Conservation (phyloP, 2,888 invertebrate genomes). For the Anthophora plumipes region DNA sequence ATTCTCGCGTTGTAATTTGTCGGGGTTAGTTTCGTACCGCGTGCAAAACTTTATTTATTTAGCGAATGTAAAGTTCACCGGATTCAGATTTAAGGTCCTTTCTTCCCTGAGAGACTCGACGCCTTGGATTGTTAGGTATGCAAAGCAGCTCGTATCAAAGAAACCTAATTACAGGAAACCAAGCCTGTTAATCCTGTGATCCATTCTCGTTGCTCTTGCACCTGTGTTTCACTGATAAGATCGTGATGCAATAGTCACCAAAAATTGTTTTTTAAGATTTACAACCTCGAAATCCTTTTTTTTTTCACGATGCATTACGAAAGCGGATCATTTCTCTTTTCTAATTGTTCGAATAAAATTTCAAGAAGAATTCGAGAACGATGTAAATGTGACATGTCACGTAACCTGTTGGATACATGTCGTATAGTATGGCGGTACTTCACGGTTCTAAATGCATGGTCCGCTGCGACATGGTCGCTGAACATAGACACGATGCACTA, state of each 20-base stretch:
- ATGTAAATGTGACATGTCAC: conserved; percentile 14
- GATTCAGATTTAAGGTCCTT: conserved; percentile 13
- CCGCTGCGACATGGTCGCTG: conserved; percentile 5
- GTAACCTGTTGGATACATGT: conserved; percentile 31
- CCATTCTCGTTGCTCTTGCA: not conserved
- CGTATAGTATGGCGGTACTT: conserved; percentile 3
- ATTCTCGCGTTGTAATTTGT: not conserved
- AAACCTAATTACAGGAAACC: conserved; percentile 31
- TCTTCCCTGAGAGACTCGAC: not conserved
- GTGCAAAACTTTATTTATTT: not conserved
- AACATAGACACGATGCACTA: conserved; percentile 44
- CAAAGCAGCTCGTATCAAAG: conserved; percentile 5
- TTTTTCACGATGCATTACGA: too few relatives aligned
- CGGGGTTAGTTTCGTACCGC: not conserved
- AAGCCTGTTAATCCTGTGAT: conserved; percentile 19
- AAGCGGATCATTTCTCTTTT: not conserved
- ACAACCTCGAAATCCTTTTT: too few relatives aligned
- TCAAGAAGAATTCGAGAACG: not conserved
- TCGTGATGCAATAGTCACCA: not conserved
- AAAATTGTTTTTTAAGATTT: too few relatives aligned
- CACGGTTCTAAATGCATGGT: conserved; percentile 14
- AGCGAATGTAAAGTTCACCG: not conserved
- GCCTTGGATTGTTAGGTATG: not conserved
- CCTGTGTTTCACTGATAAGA: not conserved
- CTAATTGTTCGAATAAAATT: not conserved